Evolutionary conservation across 2,797 vertebrate genomes (phyloP).

Genomic region (Mormyrops boulengeri): DNA sequence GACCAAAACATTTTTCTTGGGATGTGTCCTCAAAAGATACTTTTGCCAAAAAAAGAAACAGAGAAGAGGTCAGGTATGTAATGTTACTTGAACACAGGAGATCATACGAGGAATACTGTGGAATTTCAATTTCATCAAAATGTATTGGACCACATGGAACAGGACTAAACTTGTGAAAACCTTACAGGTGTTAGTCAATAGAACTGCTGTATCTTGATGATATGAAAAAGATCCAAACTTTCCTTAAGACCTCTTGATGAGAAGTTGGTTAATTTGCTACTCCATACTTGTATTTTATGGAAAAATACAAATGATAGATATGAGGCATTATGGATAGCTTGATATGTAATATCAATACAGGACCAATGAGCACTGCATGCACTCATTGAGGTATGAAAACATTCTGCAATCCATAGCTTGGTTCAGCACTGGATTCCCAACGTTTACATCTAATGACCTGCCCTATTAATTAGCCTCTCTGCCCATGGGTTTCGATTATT

Average conservation of each 20-base stretch:
- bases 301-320: background rate
- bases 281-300: background rate
- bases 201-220: background rate
- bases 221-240: background rate
- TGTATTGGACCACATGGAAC: constrained; percentile 37
- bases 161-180: constrained; percentile 27
- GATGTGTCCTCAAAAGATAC: background rate
- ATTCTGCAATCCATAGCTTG: constrained; percentile 9
- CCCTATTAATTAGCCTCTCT: constrained; percentile 67
- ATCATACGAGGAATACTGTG: constrained; percentile 50
- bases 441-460: constrained; percentile 30
- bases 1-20: background rate
- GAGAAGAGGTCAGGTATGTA: background rate
- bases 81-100: constrained; percentile 44
- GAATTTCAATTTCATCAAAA: constrained; percentile 12
- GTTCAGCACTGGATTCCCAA: background rate
- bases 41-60: background rate
- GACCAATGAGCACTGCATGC: constrained; percentile 61
- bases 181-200: background rate
- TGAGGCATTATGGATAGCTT: background rate
- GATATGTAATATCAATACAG: constrained; percentile 24
- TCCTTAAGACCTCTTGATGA: background rate
- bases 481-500: constrained; percentile 66
- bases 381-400: constrained; percentile 37
- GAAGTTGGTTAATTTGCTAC: background rate